A percentile compares a stretch with the other conserved stretches of the same genome.
Conservation (phyloP, 2,113 vertebrate genomes). For the Carassius gibelio region DNA sequence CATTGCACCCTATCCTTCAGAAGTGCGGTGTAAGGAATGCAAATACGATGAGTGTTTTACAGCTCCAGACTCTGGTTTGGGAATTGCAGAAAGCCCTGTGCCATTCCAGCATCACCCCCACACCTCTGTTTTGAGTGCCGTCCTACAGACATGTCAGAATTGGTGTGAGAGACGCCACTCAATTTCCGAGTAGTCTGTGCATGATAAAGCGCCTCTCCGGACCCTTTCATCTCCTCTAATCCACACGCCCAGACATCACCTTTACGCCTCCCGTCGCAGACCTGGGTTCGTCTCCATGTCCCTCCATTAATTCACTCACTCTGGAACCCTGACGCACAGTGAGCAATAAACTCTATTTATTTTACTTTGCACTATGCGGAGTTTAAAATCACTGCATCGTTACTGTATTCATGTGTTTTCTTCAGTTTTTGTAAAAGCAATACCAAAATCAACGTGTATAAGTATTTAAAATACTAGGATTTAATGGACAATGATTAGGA, state of each 20-base stretch:
- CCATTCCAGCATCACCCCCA: constrained; percentile 28
- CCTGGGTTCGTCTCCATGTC: constrained; percentile 17
- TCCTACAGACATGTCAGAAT: constrained; percentile 14
- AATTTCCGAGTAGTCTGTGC: constrained; percentile 65
- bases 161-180: constrained; percentile 61
- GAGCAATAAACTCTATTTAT: constrained; percentile 26
- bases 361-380: neutral
- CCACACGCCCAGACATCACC: constrained; percentile 53
- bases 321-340: constrained; percentile 21
- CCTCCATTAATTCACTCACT: constrained; percentile 2
- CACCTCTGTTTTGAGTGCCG: constrained; percentile 46
- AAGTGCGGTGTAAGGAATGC: constrained; percentile 43
- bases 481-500: neutral
- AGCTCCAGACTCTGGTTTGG: constrained; percentile 35
- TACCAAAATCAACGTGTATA: neutral
- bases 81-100: constrained; percentile 5
- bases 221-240: constrained; percentile 59
- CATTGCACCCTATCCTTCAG: constrained; percentile 28
- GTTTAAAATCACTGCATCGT: neutral
- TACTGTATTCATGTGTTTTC: neutral
- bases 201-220: constrained; percentile 61
- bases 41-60: constrained; percentile 50
- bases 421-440: neutral
- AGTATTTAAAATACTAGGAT: neutral
- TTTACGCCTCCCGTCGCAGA: constrained; percentile 4